Base-by-base conservation (phyloP, 2,888 invertebrate species). In the Drosophila vallismaia region DNA sequence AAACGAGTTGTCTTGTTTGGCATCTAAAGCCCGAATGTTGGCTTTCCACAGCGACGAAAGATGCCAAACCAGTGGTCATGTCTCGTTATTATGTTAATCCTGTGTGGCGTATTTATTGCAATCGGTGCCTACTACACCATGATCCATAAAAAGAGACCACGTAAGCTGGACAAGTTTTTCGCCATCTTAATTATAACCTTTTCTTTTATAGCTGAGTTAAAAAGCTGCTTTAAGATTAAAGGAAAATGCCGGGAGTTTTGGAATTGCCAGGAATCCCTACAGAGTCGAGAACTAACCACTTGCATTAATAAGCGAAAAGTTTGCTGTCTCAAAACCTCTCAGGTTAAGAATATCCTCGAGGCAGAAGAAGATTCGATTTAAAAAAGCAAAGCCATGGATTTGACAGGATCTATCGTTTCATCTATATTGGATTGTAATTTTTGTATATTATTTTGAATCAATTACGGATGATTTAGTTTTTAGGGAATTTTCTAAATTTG, bases 291-390 rank as follows among this genome's bases (percentile, higher is more conserved):
- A 4, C 14, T 24, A 8, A 70, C 69, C 9, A 45, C 38, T 9
- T 70, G 72, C n/a, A 14, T 63, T n/a, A 9, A 72, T 8, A 54
- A 28, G 38, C 72, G 69, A 0, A 70, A 70, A 42, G 38, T 70
- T 28, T 70, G 69, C 44, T 70, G 69, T 31, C 19, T 7, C 10
- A 0, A 5, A 14, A 12, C 31, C 28, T 9, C 26, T 8, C 12
- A 44, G 44, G 2, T 36, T 0, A 36, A 36, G 5, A 36, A n/a
- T n/a, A 36, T 36, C 4, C 36, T 36, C 36, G 36, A 36, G 6
- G 6, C 36, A 2, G 36, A 36, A 2, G 36, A 36, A n/a, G n/a
- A n/a, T 36, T 6, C n/a, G 36, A 5, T 5, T n/a, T 36, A 6
- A 36, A 36, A 36, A 36, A 0, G 6, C 0, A 36, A 36, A 36